A percentile compares a stretch with the other conserved stretches of the same genome.
These are phyloP conservation scores for Erpornis zantholeuca DNA, from an alignment of 2,113 vertebrate species.

Conservation along the genomic window DNA sequence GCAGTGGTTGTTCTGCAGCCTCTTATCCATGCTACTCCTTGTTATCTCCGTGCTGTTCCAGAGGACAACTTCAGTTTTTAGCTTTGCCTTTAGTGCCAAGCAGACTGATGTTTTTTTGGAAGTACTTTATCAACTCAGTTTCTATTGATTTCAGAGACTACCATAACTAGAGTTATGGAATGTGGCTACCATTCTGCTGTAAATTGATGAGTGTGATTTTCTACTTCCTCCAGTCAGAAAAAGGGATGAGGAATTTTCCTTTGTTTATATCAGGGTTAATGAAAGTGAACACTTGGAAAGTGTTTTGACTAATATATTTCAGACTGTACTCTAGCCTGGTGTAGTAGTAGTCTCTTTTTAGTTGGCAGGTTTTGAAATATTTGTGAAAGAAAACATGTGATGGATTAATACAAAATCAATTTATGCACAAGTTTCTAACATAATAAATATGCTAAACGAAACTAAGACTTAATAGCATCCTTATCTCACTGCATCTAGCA, in stretches of 20 bases:
- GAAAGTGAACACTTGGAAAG: not conserved
- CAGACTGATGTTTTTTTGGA: not conserved
- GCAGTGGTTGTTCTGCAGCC: not conserved
- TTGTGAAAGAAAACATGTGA: not conserved
- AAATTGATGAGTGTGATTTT: not conserved
- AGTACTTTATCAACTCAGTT: not conserved
- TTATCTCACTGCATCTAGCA: not conserved
- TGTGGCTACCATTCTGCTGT: not conserved
- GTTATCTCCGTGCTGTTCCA: not conserved
- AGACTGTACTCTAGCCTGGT: not conserved
- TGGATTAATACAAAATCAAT: not conserved
- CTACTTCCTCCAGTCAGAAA: not conserved
- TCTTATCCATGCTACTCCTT: not conserved
- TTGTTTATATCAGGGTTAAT: not conserved
- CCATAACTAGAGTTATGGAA: not conserved
- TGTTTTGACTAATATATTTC: not conserved
- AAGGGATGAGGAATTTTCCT: not conserved
- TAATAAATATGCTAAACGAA: not conserved
- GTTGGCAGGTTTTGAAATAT: not conserved
- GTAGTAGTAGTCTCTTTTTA: not conserved
- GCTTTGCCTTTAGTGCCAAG: not conserved
- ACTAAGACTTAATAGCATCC: not conserved
- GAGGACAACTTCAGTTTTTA: not conserved
- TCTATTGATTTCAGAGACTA: not conserved
- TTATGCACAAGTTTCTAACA: not conserved